Evolutionary conservation across 2,888 invertebrate genomes (phyloP), one percentile per base, ranked within the genome.

Genomic region (Ganaspis brasiliensis): DNA sequence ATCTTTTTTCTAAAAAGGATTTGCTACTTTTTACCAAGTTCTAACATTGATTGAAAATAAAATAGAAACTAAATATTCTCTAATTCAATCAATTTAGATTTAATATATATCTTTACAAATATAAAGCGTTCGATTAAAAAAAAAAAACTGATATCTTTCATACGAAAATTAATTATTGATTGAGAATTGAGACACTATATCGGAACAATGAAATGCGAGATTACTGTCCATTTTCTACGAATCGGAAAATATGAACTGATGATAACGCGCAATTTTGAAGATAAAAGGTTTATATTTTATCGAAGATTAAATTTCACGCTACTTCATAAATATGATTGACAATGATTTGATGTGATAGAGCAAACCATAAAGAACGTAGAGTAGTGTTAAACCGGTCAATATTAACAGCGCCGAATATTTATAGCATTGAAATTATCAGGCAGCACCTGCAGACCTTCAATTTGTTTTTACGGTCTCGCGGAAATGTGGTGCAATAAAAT

Each of bases 401-500:
- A 63, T 40, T 19, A 40, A 37, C 63, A 63, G 21, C 21, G n/a
- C 24, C 67, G 40, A 67, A 67, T 67, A 40, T 67, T 67, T 67
- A 67, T 21, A 45, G 40, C 67, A 67, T 24, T 67, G 21, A 67
- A 67, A 67, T 67, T 67, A 67, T 67, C 40, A 21, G 24, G 67
- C 67, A 6, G 67, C 67, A 67, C 40, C 67, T 67, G 67, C 24
- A 67, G 45, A 24, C 67, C 45, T 24, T 9, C 67, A 67, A 45
- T 67, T 67, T n/a, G 67, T 24, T 67, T 67, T 67, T 35, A 67
- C 40, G 40, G 40, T 45, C 67, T 67, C 67, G n/a, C n/a, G 24
- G 67, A 67, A 67, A 67, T 67, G 67, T 21, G 21, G 40, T 26
- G 67, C 24, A 40, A n/a, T 67, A 67, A 45, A 67, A 67, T 67